Evolutionary conservation across 2,797 vertebrate genomes (phyloP).

Genomic region (Alectoris magna): DNA sequence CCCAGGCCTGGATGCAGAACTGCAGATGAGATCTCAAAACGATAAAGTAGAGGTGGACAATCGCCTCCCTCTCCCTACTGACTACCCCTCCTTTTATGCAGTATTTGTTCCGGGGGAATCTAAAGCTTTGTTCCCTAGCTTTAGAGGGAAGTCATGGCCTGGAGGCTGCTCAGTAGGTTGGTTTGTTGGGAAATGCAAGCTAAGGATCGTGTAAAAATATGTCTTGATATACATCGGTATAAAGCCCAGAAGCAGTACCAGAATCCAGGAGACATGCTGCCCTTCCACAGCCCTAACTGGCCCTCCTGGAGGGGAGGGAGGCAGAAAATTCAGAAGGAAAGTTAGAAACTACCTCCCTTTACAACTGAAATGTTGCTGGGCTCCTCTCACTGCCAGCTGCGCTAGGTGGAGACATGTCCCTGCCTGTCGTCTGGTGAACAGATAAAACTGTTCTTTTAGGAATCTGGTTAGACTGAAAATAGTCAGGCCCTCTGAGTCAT

Average conservation of each 20-base stretch:
- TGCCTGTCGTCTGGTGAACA: background rate
- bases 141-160: background rate
- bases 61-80: too few species aligned
- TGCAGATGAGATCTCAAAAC: too few species aligned
- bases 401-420: background rate
- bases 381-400: background rate
- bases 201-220: background rate
- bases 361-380: background rate
- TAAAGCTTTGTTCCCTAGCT: background rate
- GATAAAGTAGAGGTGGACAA: too few species aligned
- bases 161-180: background rate
- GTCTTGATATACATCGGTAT: background rate
- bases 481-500: background rate
- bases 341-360: background rate
- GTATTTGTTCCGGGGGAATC: background rate
- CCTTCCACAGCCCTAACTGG: background rate
- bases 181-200: background rate
- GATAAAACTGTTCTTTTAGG: background rate
- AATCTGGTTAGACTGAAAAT: background rate
- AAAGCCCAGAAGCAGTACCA: background rate
- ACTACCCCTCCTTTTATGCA: too few species aligned
- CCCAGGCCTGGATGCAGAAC: too few species aligned
- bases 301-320: background rate
- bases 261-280: background rate
- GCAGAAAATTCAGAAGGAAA: background rate